Conservation (phyloP, 2,113 vertebrate species). For the Vulpes vulpes region DNA sequence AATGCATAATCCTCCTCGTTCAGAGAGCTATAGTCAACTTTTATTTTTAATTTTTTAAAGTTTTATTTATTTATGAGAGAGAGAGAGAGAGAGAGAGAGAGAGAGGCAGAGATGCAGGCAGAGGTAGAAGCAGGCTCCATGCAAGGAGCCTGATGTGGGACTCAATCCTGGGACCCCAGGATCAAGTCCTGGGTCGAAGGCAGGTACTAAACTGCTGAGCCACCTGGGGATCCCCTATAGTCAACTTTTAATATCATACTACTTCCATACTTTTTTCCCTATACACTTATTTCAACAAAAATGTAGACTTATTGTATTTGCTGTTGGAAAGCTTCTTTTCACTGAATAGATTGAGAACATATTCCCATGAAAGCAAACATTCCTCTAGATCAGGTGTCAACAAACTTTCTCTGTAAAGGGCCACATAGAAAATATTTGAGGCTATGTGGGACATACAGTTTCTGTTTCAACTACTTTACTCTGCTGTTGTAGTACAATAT, state of each 20-base stretch:
- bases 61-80: no score
- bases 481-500: not conserved
- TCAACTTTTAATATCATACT: not conserved
- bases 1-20: not conserved
- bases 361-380: not conserved
- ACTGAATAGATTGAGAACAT: not conserved
- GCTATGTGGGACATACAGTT: not conserved
- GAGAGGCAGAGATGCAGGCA: no score
- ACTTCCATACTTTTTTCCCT: not conserved
- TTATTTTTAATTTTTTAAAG: not conserved
- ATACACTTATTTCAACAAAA: not conserved
- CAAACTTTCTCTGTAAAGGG: constrained; percentile 16
- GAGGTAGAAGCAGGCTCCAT: no score
- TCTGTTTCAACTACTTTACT: not conserved
- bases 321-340: constrained; percentile 19
- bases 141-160: no score
- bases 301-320: not conserved
- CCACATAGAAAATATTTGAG: not conserved
- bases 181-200: no score
- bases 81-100: no score
- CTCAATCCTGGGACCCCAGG: no score
- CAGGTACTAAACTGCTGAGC: no score
- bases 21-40: not conserved
- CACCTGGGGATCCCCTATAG: not conserved
- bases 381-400: not conserved